These are phyloP conservation scores for Orcinus orca DNA, from an alignment of 2,113 vertebrate genomes.

Conservation along the genomic window DNA sequence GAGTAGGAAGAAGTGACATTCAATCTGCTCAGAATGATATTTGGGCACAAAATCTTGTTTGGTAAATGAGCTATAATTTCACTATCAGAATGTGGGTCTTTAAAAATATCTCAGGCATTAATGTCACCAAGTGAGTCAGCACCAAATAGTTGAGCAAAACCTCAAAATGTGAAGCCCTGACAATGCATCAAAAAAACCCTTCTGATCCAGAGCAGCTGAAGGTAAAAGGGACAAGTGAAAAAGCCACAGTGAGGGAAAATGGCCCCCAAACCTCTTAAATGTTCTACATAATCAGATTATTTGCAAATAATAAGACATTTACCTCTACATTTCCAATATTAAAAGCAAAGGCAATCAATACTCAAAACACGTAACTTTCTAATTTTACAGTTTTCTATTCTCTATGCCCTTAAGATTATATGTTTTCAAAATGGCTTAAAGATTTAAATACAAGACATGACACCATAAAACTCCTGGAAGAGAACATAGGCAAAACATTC, in stretches of 20 bases:
- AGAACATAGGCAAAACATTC: neutral
- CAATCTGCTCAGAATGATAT: neutral
- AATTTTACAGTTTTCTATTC: neutral
- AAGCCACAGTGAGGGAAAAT: neutral
- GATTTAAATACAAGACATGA: neutral
- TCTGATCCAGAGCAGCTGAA: neutral
- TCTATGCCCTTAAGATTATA: neutral
- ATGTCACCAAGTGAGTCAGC: conserved; percentile 30
- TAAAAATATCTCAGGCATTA: conserved; percentile 28
- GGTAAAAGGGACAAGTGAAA: neutral
- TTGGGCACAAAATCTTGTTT: neutral
- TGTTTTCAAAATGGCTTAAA: neutral
- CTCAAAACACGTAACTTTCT: neutral
- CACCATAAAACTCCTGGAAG: neutral
- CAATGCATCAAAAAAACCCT: neutral
- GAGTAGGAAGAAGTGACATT: neutral
- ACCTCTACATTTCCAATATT: neutral
- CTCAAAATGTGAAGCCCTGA: neutral
- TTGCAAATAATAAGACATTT: neutral
- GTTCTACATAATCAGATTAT: neutral
- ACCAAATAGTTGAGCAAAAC: neutral
- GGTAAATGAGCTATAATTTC: conserved; percentile 33
- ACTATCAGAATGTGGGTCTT: neutral
- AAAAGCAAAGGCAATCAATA: conserved; percentile 16
- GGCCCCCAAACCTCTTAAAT: neutral